phyloP scores from a whole-genome alignment of 2,797 vertebrate species.

The Anguilla obscura region DNA sequence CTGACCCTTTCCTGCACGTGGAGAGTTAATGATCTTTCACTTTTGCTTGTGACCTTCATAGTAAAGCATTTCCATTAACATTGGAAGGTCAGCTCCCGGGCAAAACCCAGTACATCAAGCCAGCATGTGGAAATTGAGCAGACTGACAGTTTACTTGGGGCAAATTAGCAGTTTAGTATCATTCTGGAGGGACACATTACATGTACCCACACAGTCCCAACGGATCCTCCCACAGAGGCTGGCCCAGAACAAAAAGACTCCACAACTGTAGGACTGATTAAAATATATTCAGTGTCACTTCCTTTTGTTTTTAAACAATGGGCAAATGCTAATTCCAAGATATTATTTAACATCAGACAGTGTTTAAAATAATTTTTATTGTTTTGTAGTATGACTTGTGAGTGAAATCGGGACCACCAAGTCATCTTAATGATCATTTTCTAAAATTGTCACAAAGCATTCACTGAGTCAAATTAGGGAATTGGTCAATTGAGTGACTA shows the following conservation, averaged over 20 bases:
- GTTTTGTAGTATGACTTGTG: background rate
- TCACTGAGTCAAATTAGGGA: background rate
- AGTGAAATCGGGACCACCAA: background rate
- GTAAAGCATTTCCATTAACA: background rate
- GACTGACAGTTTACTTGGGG: background rate
- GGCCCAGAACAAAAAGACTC: background rate
- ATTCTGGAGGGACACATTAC: background rate
- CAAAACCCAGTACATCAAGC: background rate
- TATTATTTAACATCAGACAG: background rate
- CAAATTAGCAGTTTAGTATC: background rate
- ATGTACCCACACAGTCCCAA: background rate
- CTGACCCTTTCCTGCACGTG: background rate
- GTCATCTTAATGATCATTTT: background rate
- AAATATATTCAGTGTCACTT: background rate
- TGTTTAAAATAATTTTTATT: background rate
- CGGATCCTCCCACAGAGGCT: background rate
- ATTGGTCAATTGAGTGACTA: background rate
- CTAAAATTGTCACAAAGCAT: background rate
- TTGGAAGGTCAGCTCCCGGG: background rate
- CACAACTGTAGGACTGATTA: background rate
- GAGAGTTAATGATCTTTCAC: background rate
- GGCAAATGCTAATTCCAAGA: background rate
- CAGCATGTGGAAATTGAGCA: background rate
- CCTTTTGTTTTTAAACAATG: background rate
- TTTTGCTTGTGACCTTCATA: background rate